Conservation (phyloP, 2,888 invertebrate genomes). For the Mimumesa dahlbomi region DNA sequence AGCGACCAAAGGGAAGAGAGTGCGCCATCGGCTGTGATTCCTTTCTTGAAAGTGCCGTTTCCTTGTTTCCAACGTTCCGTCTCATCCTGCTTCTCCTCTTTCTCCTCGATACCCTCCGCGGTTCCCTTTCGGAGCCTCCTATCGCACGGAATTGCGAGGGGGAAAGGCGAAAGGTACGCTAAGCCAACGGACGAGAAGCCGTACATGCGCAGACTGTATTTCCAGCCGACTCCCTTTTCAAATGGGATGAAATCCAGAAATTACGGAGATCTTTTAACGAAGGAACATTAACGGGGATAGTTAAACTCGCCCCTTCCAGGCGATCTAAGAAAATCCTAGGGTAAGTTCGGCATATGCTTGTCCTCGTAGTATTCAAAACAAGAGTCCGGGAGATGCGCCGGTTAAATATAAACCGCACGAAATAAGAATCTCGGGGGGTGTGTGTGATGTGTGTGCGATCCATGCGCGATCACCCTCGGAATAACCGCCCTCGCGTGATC, state of each 20-base stretch:
- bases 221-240: too few species aligned
- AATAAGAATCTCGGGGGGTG: background rate
- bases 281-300: too few species aligned
- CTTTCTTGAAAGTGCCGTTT: slow-evolving; percentile 58
- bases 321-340: too few species aligned
- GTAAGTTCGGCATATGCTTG: too few species aligned
- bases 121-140: background rate
- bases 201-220: background rate
- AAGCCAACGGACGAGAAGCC: background rate
- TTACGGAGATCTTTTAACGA: too few species aligned
- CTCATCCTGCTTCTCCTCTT: slow-evolving; percentile 60
- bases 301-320: too few species aligned
- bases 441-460: background rate
- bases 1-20: slow-evolving; percentile 17
- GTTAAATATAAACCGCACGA: slow-evolving; percentile 11
- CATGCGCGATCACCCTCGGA: background rate
- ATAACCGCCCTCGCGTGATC: slow-evolving; percentile 33
- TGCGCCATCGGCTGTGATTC: slow-evolving; percentile 69
- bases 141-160: background rate
- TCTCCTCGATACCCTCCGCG: background rate
- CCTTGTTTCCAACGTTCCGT: slow-evolving; percentile 63
- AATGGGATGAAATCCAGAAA: too few species aligned
- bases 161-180: background rate
- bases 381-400: background rate
- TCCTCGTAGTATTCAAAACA: too few species aligned